Evolutionary conservation across 1,140 invertebrate genomes (phyloP).

Genomic region (Odontomachus brunneus): DNA sequence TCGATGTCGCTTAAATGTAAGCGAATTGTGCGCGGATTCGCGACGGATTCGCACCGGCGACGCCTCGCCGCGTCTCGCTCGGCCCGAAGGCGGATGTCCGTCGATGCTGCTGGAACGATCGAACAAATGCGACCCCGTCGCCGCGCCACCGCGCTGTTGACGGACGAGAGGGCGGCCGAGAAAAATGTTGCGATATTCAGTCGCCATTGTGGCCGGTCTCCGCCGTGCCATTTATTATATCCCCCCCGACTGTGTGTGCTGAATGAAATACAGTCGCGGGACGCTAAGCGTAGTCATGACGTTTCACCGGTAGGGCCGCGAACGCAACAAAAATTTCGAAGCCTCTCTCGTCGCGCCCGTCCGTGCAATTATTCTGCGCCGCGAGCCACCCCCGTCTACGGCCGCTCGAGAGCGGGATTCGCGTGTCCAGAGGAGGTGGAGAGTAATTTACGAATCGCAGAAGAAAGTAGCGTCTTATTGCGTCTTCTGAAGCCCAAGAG

Average conservation of each 20-base stretch:
- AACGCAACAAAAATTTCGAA: neutral
- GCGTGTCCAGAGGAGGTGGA: too few species aligned
- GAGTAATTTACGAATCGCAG: too few species aligned
- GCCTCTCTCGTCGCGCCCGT: neutral
- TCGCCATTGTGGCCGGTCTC: conserved; percentile 51
- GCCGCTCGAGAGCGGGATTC: neutral
- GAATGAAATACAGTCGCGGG: conserved; percentile 36
- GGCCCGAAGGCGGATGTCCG: conserved; percentile 31
- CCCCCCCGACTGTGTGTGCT: conserved; percentile 8
- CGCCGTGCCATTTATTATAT: conserved; percentile 39
- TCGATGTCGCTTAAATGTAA: conserved; percentile 73
- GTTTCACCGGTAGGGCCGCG: conserved; percentile 7
- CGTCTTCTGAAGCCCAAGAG: too few species aligned
- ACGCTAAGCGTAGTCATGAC: conserved; percentile 25
- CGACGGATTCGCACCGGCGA: neutral
- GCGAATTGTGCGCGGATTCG: conserved; percentile 50
- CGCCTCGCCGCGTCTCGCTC: neutral
- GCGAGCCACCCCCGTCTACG: neutral
- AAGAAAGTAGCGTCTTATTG: too few species aligned
- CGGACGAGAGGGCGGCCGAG: conserved; percentile 12
- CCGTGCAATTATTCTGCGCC: neutral
- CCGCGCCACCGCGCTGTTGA: neutral
- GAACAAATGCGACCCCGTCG: conserved; percentile 25
- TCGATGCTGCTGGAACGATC: conserved; percentile 27
- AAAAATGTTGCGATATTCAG: conserved; percentile 53